phyloP scores from a whole-genome alignment of 2,797 vertebrate genomes.

The Microchirus variegatus region DNA sequence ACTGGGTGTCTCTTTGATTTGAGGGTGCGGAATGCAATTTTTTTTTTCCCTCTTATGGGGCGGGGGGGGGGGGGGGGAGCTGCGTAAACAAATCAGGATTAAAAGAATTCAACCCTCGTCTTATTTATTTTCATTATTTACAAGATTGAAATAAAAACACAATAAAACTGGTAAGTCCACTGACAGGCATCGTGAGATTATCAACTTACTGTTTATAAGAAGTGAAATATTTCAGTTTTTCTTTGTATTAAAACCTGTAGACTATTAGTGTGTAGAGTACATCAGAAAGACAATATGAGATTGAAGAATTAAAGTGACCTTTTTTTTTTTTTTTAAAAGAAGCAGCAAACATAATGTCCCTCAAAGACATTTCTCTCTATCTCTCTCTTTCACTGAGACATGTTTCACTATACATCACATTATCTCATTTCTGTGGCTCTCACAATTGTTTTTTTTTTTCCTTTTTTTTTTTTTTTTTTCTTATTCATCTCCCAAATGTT shows the following conservation, averaged over 20 bases:
- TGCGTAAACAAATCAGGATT: constrained; percentile 56
- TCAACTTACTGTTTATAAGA: constrained; percentile 42
- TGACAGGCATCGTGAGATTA: constrained; percentile 53
- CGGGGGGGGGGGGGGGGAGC: not conserved
- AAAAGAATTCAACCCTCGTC: constrained; percentile 72
- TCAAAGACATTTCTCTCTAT: constrained; percentile 70
- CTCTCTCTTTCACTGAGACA: constrained; percentile 53
- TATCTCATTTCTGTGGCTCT: constrained; percentile 67
- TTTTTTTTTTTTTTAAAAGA: constrained; percentile 74
- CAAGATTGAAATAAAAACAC: constrained; percentile 69
- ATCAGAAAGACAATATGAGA: constrained; percentile 73
- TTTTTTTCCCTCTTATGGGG: too few relatives aligned
- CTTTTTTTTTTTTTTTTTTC: constrained; percentile 36
- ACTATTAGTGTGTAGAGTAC: constrained; percentile 54
- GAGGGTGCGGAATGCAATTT: constrained; percentile 36
- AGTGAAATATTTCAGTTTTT: constrained; percentile 46
- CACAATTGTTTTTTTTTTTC: constrained; percentile 41
- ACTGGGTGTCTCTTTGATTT: constrained; percentile 62
- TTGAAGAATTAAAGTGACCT: constrained; percentile 85
- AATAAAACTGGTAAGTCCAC: constrained; percentile 52
- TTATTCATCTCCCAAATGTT: constrained; percentile 62
- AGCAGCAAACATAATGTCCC: constrained; percentile 84
- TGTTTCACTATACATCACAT: constrained; percentile 68
- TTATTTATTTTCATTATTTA: constrained; percentile 76
- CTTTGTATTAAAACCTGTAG: constrained; percentile 53